A percentile compares a stretch with the other conserved stretches of the same genome.
phyloP scores from a whole-genome alignment of 2,888 invertebrate genomes.

The Clivina fossor region DNA sequence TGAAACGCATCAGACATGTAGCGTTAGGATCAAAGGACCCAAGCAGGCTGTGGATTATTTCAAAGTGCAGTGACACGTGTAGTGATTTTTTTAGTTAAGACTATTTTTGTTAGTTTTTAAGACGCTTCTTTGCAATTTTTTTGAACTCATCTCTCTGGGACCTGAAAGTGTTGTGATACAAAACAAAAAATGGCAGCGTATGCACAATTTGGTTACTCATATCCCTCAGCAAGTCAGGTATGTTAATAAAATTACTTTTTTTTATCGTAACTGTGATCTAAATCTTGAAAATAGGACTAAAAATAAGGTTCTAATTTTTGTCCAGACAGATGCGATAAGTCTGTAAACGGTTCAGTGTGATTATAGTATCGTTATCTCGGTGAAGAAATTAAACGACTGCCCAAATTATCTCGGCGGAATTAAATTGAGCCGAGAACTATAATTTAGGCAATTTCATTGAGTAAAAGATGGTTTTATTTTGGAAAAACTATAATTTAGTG shows the following conservation, averaged over 20 bases:
- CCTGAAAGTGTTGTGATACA: conserved; percentile 32
- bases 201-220: conserved; percentile 90
- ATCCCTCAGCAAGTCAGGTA: conserved; percentile 92
- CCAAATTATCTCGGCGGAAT: conserved; percentile 12
- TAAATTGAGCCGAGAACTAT: no score
- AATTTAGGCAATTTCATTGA: conserved; percentile 24
- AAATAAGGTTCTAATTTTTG: not conserved
- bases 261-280: not conserved
- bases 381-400: conserved; percentile 19
- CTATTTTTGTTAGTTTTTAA: conserved; percentile 23
- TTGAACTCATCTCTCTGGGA: conserved; percentile 35
- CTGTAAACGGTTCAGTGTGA: no score
- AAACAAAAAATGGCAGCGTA: conserved; percentile 79
- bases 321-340: no score
- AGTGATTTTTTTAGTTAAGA: not conserved
- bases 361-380: conserved; percentile 3
- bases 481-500: conserved; percentile 30
- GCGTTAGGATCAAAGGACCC: conserved; percentile 14
- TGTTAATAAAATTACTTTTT: conserved; percentile 47
- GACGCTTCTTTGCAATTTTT: not conserved
- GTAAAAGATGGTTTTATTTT: conserved; percentile 20
- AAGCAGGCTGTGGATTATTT: conserved; percentile 31
- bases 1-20: conserved; percentile 25
- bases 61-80: conserved; percentile 31
- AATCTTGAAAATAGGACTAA: not conserved